phyloP scores from a whole-genome alignment of 2,113 vertebrate genomes.

The Phoenicopterus ruber region DNA sequence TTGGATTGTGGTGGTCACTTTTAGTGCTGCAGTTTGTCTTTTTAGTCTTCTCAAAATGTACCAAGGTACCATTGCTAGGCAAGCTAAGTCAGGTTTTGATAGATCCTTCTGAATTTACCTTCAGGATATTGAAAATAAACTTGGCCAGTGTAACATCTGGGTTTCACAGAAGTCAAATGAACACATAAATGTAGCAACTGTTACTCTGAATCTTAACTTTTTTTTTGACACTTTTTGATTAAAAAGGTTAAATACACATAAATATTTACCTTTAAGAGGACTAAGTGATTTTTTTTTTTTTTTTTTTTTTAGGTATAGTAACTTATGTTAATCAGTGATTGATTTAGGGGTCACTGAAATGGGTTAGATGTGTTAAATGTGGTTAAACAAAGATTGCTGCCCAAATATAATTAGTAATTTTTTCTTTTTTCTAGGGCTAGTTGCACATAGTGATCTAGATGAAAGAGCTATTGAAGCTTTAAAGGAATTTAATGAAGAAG shows the following conservation, averaged over 20 bases:
- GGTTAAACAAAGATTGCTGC: not conserved
- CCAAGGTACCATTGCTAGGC: not conserved
- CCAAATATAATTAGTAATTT: not conserved
- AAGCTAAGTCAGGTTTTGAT: not conserved
- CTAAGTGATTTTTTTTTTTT: not conserved
- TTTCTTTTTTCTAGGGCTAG: conserved; percentile 80
- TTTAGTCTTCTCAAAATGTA: not conserved
- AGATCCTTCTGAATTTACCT: not conserved
- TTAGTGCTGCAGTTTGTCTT: not conserved
- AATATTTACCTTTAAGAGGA: not conserved
- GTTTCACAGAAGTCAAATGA: not conserved
- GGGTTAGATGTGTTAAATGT: not conserved
- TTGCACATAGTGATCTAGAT: conserved; percentile 97
- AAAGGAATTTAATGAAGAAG: conserved; percentile 98
- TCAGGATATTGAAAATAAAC: not conserved
- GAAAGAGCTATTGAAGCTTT: conserved; percentile 96
- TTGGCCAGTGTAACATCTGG: not conserved
- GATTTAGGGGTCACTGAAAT: not conserved
- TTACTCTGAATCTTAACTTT: not conserved
- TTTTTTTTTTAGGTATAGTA: not conserved
- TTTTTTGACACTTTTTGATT: not conserved
- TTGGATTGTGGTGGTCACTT: not conserved
- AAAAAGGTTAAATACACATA: not conserved
- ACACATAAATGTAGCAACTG: not conserved
- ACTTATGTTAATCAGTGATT: not conserved